These are phyloP conservation scores for Zaprionus nigranus DNA, from an alignment of 1,140 invertebrate species.

Conservation along the genomic window DNA sequence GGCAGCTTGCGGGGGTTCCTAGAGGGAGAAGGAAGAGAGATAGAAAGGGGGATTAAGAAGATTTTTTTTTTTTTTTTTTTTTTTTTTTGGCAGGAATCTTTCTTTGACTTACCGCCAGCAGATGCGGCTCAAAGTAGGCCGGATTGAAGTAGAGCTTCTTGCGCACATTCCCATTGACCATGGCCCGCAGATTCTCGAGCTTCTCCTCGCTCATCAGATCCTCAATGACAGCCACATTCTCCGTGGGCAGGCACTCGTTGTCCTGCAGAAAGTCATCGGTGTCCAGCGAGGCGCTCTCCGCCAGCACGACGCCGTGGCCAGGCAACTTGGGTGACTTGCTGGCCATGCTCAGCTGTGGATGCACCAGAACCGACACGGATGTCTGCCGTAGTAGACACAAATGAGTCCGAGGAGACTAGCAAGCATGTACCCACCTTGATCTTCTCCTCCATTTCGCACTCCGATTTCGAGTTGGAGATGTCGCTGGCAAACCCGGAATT, in stretches of 20 bases:
- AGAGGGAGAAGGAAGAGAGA: background rate
- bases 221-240: slow-evolving; percentile 93
- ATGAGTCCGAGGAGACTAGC: background rate
- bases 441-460: slow-evolving; percentile 83
- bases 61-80: too few relatives aligned
- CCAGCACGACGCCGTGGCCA: slow-evolving; percentile 8
- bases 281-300: slow-evolving; percentile 45
- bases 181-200: slow-evolving; percentile 87
- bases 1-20: slow-evolving; percentile 94
- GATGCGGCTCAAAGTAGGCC: slow-evolving; percentile 93
- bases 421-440: slow-evolving; percentile 50
- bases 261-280: slow-evolving; percentile 73
- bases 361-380: slow-evolving; percentile 87
- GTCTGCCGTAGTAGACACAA: slow-evolving; percentile 85
- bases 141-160: slow-evolving; percentile 94
- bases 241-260: slow-evolving; percentile 90
- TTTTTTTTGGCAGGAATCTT: background rate
- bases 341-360: slow-evolving; percentile 85
- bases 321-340: slow-evolving; percentile 51
- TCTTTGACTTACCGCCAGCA: slow-evolving; percentile 89
- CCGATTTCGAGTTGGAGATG: slow-evolving; percentile 84
- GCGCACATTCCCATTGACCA: slow-evolving; percentile 87
- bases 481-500: slow-evolving; percentile 85
- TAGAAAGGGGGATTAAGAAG: background rate
- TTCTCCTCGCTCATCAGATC: slow-evolving; percentile 89